phyloP scores from a whole-genome alignment of 2,888 invertebrate genomes.

The Dynastes tityus region DNA sequence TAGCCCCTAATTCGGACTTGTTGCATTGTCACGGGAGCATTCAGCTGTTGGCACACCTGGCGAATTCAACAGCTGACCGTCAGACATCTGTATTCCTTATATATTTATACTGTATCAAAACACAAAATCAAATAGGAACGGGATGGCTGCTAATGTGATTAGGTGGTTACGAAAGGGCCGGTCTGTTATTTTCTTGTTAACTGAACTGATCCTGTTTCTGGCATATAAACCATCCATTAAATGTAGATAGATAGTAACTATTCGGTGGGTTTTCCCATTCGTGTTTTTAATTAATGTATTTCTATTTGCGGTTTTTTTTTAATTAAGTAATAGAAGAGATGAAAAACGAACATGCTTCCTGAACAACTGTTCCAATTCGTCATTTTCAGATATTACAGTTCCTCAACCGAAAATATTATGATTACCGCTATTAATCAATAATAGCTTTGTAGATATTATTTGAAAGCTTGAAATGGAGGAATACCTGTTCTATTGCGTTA shows the following conservation, averaged over 20 bases:
- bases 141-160: conserved; percentile 44
- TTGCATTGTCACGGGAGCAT: conserved; percentile 58
- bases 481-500: too few relatives aligned
- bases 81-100: conserved; percentile 49
- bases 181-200: conserved; percentile 45
- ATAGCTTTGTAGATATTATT: too few relatives aligned
- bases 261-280: conserved; percentile 21
- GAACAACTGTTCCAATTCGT: too few relatives aligned
- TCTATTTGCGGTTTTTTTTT: conserved; percentile 30
- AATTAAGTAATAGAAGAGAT: conserved; percentile 19
- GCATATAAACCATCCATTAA: conserved; percentile 29
- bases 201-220: conserved; percentile 26
- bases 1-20: conserved; percentile 56
- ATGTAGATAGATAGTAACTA: conserved; percentile 1
- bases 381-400: too few relatives aligned
- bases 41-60: conserved; percentile 59
- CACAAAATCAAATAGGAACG: conserved; percentile 48
- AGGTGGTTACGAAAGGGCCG: conserved; percentile 39
- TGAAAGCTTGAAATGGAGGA: too few relatives aligned
- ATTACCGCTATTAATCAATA: too few relatives aligned
- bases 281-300: conserved; percentile 39
- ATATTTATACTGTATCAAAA: conserved; percentile 49
- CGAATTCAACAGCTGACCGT: conserved; percentile 59
- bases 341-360: too few relatives aligned
- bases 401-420: too few relatives aligned